Percentiles rank a stretch among this genome's conserved stretches.
Conservation (phyloP, 2,113 vertebrate genomes). For the Cinclus cinclus region DNA sequence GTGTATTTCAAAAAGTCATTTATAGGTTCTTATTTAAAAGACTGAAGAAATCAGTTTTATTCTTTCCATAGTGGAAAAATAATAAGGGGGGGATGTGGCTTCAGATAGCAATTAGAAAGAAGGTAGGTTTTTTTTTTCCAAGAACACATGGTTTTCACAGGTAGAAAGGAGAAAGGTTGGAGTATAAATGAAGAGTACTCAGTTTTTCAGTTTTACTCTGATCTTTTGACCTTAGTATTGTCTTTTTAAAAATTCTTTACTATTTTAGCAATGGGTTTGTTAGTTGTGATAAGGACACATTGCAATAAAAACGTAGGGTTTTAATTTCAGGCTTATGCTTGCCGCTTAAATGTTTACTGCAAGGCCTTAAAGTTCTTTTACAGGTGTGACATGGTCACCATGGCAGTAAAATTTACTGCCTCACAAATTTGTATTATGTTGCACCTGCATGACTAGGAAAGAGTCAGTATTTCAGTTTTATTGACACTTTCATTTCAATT, state of each 20-base stretch:
- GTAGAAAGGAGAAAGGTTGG: background rate
- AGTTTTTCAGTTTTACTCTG: background rate
- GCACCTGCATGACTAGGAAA: background rate
- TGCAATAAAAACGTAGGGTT: background rate
- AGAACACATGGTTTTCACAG: background rate
- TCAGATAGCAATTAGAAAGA: background rate
- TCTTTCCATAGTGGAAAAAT: background rate
- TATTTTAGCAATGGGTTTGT: background rate
- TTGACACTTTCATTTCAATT: background rate
- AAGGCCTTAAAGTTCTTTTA: background rate
- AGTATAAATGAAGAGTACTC: background rate
- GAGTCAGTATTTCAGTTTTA: background rate
- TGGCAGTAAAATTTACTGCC: background rate
- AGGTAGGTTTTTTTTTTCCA: background rate
- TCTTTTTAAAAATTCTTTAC: background rate
- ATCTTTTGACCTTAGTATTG: background rate
- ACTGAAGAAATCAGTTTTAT: background rate
- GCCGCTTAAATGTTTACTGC: background rate
- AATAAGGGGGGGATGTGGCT: background rate
- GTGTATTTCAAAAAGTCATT: background rate
- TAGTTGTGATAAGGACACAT: background rate
- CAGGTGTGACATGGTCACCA: background rate
- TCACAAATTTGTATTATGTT: background rate
- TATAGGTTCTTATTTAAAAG: background rate
- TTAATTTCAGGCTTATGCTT: background rate